Evolutionary conservation across 2,797 vertebrate species (phyloP).

Genomic region (Eulemur mongoz): DNA sequence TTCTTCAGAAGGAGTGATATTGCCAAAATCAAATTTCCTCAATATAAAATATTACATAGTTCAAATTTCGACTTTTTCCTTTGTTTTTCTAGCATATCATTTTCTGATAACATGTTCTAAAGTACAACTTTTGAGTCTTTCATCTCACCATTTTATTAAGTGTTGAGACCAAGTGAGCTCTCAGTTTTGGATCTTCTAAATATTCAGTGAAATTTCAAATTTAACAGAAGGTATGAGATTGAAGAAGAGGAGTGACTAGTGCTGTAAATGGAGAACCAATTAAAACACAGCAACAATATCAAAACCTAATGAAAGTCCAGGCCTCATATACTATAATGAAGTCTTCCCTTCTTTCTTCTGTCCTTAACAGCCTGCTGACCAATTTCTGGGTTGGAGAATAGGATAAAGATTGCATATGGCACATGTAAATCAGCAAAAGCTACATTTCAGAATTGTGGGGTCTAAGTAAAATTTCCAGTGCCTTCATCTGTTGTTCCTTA

Average conservation of each 20-base stretch:
- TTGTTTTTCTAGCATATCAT: neutral
- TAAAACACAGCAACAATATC: neutral
- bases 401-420: neutral
- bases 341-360: neutral
- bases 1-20: neutral
- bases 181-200: neutral
- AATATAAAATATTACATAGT: neutral
- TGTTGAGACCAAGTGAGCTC: neutral
- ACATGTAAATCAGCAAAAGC: neutral
- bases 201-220: neutral
- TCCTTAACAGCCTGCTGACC: neutral
- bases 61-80: neutral
- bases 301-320: neutral
- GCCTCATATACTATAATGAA: neutral
- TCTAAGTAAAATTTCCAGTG: neutral
- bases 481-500: neutral
- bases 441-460: neutral
- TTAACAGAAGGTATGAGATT: neutral
- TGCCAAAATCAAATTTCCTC: constrained; percentile 11
- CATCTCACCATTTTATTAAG: neutral
- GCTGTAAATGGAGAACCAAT: neutral
- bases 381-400: neutral
- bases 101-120: constrained; percentile 28
- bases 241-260: neutral
- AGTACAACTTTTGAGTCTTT: neutral